phyloP scores from a whole-genome alignment of 2,888 invertebrate genomes.

The Dione juno region DNA sequence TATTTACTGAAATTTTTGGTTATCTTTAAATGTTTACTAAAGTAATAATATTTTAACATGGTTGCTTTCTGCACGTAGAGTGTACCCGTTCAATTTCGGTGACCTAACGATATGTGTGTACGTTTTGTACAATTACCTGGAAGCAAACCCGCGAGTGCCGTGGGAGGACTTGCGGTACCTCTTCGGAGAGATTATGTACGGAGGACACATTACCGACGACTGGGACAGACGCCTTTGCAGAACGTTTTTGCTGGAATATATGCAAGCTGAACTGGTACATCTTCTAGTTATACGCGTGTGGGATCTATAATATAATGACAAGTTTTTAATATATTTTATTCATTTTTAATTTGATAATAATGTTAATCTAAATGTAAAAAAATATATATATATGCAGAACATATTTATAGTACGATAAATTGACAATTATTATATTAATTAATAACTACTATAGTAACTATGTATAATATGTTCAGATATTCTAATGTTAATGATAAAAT shows the following conservation, averaged over 20 bases:
- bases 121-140: conserved; percentile 95
- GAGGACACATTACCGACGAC: conserved; percentile 98
- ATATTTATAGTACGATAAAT: no score
- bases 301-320: no score
- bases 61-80: conserved; percentile 58
- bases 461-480: not conserved
- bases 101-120: conserved; percentile 96
- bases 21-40: not conserved
- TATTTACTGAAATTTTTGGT: no score
- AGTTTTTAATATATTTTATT: no score
- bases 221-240: conserved; percentile 96
- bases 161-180: conserved; percentile 97
- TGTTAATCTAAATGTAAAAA: no score
- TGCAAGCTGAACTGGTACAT: conserved; percentile 90
- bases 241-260: conserved; percentile 93
- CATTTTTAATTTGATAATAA: no score
- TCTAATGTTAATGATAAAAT: not conserved
- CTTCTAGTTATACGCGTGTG: no score
- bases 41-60: not conserved
- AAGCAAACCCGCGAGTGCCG: conserved; percentile 93
- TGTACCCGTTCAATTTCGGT: conserved; percentile 91
- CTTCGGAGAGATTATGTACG: conserved; percentile 99
- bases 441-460: no score
- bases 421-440: no score
- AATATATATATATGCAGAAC: no score